Evolutionary conservation across 2,113 vertebrate species (phyloP).

Genomic region (Turnix velox): DNA sequence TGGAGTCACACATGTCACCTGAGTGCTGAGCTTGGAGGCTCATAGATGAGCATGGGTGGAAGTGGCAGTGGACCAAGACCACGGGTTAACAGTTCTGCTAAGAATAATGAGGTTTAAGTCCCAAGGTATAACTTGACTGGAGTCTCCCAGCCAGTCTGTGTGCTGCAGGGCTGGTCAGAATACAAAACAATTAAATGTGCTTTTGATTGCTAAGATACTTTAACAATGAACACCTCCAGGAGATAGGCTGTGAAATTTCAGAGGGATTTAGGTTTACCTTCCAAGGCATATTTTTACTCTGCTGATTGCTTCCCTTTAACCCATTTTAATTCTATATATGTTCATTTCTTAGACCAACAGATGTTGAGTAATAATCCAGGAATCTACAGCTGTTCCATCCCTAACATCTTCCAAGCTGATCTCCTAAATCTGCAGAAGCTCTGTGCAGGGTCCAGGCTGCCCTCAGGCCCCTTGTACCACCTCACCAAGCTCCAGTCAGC

Average conservation of each 20-base stretch:
- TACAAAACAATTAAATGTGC: neutral
- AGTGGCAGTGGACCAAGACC: neutral
- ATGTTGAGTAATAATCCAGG: conserved; percentile 81
- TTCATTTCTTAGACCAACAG: conserved; percentile 76
- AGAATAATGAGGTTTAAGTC: neutral
- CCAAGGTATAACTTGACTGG: neutral
- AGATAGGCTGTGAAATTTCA: neutral
- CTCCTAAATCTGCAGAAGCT: conserved; percentile 76
- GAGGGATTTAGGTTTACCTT: neutral
- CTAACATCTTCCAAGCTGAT: conserved; percentile 70
- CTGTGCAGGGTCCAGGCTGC: conserved; percentile 67
- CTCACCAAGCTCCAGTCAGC: conserved; percentile 75
- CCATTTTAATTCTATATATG: neutral
- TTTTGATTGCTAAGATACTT: neutral
- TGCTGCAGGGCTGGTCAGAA: neutral
- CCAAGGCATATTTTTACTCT: neutral
- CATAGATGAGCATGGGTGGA: neutral
- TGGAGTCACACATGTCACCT: neutral
- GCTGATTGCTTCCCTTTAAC: neutral
- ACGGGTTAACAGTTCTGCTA: neutral
- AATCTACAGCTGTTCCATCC: conserved; percentile 87
- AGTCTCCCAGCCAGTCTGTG: neutral
- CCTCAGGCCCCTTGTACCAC: conserved; percentile 26
- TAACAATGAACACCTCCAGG: neutral
- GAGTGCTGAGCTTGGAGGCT: neutral